Percentiles rank a stretch among this genome's conserved stretches.
Conservation (phyloP, 1,140 invertebrate species). For the Rhynchophorus ferrugineus region DNA sequence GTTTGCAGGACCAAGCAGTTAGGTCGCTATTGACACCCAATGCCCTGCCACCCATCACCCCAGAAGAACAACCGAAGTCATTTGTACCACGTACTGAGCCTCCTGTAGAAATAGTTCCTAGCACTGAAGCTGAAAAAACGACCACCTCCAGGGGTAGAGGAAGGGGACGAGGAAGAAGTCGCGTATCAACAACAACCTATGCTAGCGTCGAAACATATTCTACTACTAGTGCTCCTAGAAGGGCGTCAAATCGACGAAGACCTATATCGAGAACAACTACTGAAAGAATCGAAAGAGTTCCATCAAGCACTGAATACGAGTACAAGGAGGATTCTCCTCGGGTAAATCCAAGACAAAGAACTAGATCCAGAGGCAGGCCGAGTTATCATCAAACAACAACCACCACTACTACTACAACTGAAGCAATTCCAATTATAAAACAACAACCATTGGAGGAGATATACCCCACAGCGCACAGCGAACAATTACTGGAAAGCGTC, state of each 20-base stretch:
- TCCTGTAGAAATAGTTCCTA: constrained; percentile 26
- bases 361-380: constrained; percentile 32
- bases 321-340: constrained; percentile 30
- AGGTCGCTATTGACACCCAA: constrained; percentile 32
- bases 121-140: constrained; percentile 42
- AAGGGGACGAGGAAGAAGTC: constrained; percentile 30
- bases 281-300: constrained; percentile 42
- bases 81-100: neutral
- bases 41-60: constrained; percentile 26
- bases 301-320: constrained; percentile 44
- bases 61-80: neutral
- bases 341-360: constrained; percentile 31
- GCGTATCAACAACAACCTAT: constrained; percentile 19
- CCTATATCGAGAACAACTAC: constrained; percentile 26
- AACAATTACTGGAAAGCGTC: constrained; percentile 1
- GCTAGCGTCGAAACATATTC: no score
- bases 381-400: constrained; percentile 20
- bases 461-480: neutral
- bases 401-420: constrained; percentile 21
- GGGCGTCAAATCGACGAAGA: constrained; percentile 19
- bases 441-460: constrained; percentile 12
- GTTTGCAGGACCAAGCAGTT: constrained; percentile 46
- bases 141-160: constrained; percentile 35
- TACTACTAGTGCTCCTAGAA: constrained; percentile 22
- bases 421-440: constrained; percentile 4